A percentile compares a stretch with the other conserved stretches of the same genome.
Evolutionary conservation across 2,113 vertebrate genomes (phyloP).

Genomic region (Panurus biarmicus): DNA sequence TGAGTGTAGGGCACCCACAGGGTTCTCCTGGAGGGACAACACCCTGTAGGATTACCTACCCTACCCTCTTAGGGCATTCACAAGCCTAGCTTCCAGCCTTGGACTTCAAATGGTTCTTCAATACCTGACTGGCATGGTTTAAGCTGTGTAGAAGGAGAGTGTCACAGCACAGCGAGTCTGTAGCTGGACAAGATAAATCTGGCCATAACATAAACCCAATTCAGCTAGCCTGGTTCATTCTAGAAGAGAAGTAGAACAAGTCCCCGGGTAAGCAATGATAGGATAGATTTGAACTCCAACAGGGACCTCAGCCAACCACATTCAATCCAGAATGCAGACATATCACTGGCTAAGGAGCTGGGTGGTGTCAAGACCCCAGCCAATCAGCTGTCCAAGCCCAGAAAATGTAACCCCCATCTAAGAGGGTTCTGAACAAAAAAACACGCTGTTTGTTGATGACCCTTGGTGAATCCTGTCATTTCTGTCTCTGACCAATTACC

Average conservation of each 20-base stretch:
- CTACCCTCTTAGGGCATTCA: neutral
- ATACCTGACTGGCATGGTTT: neutral
- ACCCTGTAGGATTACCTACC: neutral
- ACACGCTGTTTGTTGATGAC: neutral
- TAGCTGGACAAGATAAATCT: neutral
- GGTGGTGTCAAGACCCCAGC: neutral
- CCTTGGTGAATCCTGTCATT: neutral
- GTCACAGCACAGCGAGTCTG: neutral
- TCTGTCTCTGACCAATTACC: neutral
- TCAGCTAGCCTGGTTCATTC: too few relatives aligned
- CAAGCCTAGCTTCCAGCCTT: neutral
- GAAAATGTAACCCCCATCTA: neutral
- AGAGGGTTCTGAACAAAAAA: neutral
- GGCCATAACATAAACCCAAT: neutral
- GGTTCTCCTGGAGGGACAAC: neutral
- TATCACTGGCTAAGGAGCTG: neutral
- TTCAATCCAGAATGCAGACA: neutral
- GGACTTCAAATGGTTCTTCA: neutral
- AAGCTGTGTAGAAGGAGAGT: neutral
- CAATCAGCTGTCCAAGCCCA: neutral
- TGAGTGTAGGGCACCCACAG: fast-evolving
- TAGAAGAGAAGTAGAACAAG: neutral
- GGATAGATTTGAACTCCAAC: neutral
- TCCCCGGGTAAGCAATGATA: neutral
- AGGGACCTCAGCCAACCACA: neutral